Evolutionary conservation across 2,797 vertebrate species (phyloP).

Genomic region (Balearica regulorum): DNA sequence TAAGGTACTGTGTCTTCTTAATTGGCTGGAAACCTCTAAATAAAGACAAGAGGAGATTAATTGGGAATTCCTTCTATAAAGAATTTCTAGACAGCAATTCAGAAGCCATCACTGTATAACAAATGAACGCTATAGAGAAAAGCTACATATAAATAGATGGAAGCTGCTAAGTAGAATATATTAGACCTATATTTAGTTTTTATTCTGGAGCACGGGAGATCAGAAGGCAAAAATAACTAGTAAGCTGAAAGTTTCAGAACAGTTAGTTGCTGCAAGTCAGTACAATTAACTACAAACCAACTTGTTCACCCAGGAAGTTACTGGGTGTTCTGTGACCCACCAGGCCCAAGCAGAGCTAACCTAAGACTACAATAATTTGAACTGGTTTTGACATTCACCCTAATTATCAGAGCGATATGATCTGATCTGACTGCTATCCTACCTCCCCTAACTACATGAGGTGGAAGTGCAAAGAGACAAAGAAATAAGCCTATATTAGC

Average conservation of each 20-base stretch:
- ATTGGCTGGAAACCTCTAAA: constrained; percentile 15
- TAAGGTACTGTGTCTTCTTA: neutral
- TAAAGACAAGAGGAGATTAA: neutral
- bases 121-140: neutral
- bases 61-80: neutral
- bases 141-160: neutral
- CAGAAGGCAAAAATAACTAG: neutral
- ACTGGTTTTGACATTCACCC: neutral
- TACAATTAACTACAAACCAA: neutral
- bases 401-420: neutral
- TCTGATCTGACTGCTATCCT: neutral
- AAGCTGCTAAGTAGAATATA: neutral
- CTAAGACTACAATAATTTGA: neutral
- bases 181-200: neutral
- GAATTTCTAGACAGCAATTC: neutral
- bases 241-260: neutral
- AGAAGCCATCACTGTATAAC: neutral
- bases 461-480: neutral
- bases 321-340: neutral
- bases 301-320: neutral
- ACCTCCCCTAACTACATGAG: neutral
- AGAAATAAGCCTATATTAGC: neutral
- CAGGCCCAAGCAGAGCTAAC: neutral
- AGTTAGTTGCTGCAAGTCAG: neutral
- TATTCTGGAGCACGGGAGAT: neutral